phyloP scores from a whole-genome alignment of 2,888 invertebrate genomes.

The Dasysyrphus tricinctus region DNA sequence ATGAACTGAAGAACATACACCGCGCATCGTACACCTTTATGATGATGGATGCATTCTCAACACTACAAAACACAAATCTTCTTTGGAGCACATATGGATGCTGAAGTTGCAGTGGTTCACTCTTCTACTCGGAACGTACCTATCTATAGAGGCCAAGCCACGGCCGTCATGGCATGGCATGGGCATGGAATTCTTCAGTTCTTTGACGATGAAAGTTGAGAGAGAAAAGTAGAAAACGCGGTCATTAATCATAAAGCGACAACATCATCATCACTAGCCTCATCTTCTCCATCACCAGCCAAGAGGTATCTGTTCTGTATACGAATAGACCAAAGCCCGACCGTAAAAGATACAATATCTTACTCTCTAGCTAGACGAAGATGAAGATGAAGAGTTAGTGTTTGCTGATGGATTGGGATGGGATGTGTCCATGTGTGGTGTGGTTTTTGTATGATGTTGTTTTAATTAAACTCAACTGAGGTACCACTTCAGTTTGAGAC shows the following conservation, averaged over 20 bases:
- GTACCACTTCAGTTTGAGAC: conserved; percentile 58
- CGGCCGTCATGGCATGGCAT: background rate
- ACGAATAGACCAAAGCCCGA: background rate
- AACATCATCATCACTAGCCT: conserved; percentile 44
- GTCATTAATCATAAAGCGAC: conserved; percentile 64
- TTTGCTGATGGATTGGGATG: background rate
- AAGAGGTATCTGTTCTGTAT: too few species aligned
- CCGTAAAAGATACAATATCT: conserved; percentile 30
- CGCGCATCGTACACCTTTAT: background rate
- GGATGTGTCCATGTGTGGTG: background rate
- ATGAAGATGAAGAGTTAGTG: conserved; percentile 9
- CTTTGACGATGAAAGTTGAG: conserved; percentile 43
- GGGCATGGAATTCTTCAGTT: conserved; percentile 17
- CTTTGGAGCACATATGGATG: background rate
- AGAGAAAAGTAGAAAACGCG: conserved; percentile 44
- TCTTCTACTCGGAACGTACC: background rate
- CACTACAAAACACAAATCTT: conserved; percentile 12
- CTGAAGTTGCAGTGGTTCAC: background rate
- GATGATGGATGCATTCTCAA: conserved; percentile 26
- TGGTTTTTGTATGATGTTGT: conserved; percentile 27
- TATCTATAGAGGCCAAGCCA: background rate
- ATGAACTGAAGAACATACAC: background rate
- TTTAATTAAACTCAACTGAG: conserved; percentile 62
- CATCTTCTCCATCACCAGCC: background rate
- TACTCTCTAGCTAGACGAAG: background rate